phyloP scores from a whole-genome alignment of 2,113 vertebrate genomes.

The Murina feae region DNA sequence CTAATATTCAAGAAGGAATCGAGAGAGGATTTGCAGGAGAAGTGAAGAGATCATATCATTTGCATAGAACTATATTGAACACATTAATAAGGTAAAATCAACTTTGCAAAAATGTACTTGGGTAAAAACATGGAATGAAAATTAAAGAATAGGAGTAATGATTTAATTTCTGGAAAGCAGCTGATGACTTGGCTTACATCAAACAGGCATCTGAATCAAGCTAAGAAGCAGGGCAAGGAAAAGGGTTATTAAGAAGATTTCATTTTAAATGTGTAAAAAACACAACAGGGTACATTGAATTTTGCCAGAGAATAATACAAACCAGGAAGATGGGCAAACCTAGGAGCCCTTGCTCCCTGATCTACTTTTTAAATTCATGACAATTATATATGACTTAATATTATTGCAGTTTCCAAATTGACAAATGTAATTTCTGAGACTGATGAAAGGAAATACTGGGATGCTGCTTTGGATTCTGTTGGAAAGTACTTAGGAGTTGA shows the following conservation, averaged over 20 bases:
- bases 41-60: neutral
- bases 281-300: conserved; percentile 31
- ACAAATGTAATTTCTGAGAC: conserved; percentile 55
- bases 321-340: neutral
- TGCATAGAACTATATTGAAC: neutral
- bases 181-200: conserved; percentile 50
- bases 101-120: conserved; percentile 54
- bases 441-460: conserved; percentile 34
- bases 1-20: neutral
- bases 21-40: neutral
- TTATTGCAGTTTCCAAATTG: conserved; percentile 21
- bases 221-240: conserved; percentile 29
- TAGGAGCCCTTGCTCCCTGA: neutral
- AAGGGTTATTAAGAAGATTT: conserved; percentile 20
- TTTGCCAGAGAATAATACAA: conserved; percentile 19
- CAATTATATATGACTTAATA: conserved; percentile 24
- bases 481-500: conserved; percentile 38
- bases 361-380: conserved; percentile 28
- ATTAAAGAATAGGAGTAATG: conserved; percentile 56
- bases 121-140: conserved; percentile 31
- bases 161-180: conserved; percentile 59
- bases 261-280: conserved; percentile 27
- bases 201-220: neutral
- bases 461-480: conserved; percentile 51
- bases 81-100: conserved; percentile 67